phyloP scores from a whole-genome alignment of 2,113 vertebrate species.

The human region GRCh38 chr11:102813001-102813500 shows the following conservation, averaged over 20 bases:
- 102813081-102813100: neutral
- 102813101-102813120: neutral
- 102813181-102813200: neutral
- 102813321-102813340: neutral
- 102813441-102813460: neutral
- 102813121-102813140: neutral
- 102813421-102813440: neutral
- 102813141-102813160: neutral
- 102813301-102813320: neutral
- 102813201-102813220: neutral
- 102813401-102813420: neutral
- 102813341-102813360: neutral
- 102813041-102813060: neutral
- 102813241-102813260: neutral
- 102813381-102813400: neutral
- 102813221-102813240: neutral
- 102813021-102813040: neutral
- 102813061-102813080: neutral
- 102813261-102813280: too few relatives aligned
- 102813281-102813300: neutral
- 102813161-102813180: neutral
- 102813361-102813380: neutral
- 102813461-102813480: neutral
- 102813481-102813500: neutral
- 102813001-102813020: neutral